phyloP scores from a whole-genome alignment of 2,888 invertebrate species.

The Xestia xanthographa region DNA sequence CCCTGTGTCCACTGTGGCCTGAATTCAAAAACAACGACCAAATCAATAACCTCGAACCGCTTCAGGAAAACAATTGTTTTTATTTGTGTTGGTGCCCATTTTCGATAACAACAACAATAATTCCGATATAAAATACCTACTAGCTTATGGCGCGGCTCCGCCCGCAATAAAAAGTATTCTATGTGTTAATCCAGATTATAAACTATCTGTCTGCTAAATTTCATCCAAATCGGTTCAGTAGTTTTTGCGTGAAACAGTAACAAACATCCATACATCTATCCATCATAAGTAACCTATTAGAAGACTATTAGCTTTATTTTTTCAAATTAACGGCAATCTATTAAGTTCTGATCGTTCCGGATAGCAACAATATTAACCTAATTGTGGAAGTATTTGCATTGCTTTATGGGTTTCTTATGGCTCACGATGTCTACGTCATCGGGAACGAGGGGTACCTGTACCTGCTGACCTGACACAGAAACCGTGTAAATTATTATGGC shows the following conservation, averaged over 20 bases:
- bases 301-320: conserved; percentile 1
- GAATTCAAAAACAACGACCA: conserved; percentile 24
- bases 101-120: conserved; percentile 26
- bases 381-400: conserved; percentile 78
- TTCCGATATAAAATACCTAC: conserved; percentile 24
- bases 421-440: conserved; percentile 36
- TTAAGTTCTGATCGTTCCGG: conserved; percentile 73
- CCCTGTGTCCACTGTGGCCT: not conserved
- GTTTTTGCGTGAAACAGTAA: too few relatives aligned
- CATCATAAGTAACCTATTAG: too few relatives aligned
- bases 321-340: conserved; percentile 68
- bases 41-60: conserved; percentile 12
- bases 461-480: conserved; percentile 68
- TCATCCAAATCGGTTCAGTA: too few relatives aligned
- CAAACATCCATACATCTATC: too few relatives aligned
- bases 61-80: conserved; percentile 51
- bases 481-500: conserved; percentile 49
- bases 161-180: too few relatives aligned
- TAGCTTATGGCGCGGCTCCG: too few relatives aligned
- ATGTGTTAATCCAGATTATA: too few relatives aligned
- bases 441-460: conserved; percentile 56
- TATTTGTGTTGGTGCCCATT: conserved; percentile 36
- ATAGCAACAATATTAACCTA: conserved; percentile 78
- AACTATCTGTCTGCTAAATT: too few relatives aligned
- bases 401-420: conserved; percentile 72